A percentile compares a stretch with the other conserved stretches of the same genome.
Evolutionary conservation across 2,113 vertebrate species (phyloP).

Genomic region (Pseudorhombus dupliciocellatus): DNA sequence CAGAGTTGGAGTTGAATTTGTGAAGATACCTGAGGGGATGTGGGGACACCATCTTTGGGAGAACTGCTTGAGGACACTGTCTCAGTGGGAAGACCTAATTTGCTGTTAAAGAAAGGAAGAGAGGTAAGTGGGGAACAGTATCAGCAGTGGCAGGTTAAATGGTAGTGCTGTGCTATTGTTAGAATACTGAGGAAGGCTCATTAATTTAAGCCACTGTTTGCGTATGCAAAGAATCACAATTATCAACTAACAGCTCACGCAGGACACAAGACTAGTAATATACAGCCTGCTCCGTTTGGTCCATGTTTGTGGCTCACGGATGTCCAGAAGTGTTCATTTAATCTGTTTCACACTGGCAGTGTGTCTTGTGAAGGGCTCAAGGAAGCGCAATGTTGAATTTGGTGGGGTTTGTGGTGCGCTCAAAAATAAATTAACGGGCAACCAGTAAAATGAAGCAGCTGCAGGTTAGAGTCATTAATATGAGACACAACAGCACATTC

Average conservation of each 20-base stretch:
- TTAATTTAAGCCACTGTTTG: not conserved
- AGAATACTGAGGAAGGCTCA: not conserved
- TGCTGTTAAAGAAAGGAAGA: slow-evolving; percentile 63
- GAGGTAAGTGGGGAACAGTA: not conserved
- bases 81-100: slow-evolving; percentile 78
- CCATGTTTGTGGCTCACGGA: too few species aligned
- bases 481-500: too few species aligned
- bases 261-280: not conserved
- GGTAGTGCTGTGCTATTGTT: not conserved
- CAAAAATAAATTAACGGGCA: too few species aligned
- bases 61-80: slow-evolving; percentile 72
- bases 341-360: too few species aligned
- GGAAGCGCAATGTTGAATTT: too few species aligned
- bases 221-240: not conserved
- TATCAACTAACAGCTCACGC: not conserved
- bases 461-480: too few species aligned
- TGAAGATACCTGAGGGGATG: slow-evolving; percentile 74
- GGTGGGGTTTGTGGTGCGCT: too few species aligned
- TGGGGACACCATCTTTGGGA: slow-evolving; percentile 74
- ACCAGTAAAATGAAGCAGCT: too few species aligned
- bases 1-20: not conserved
- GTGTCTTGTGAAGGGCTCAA: too few species aligned
- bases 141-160: not conserved
- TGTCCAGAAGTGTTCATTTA: too few species aligned
- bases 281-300: too few species aligned